These are phyloP conservation scores for Coelopa pilipes DNA, from an alignment of 2,888 invertebrate species.

Conservation along the genomic window DNA sequence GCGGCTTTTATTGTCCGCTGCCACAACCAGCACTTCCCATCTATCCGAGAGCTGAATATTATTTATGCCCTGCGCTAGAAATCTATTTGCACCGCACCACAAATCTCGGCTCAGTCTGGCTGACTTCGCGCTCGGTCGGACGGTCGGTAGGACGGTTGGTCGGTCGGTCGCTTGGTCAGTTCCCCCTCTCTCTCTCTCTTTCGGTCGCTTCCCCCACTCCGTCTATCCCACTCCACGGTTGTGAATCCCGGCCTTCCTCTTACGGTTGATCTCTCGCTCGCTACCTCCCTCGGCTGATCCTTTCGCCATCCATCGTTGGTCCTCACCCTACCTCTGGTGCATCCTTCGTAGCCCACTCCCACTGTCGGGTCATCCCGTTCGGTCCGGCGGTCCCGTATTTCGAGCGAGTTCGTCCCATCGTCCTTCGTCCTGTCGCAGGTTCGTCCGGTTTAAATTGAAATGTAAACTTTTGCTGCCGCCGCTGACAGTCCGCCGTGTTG, in stretches of 20 bases:
- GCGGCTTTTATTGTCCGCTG: slow-evolving; percentile 6
- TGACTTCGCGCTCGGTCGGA: slow-evolving; percentile 2
- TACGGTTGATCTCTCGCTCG: no score
- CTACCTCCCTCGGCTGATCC: not conserved
- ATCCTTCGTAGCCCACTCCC: no score
- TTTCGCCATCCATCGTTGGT: no score
- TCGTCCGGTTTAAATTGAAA: slow-evolving; percentile 63
- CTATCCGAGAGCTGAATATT: slow-evolving; percentile 50
- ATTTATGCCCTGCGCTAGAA: slow-evolving; percentile 63
- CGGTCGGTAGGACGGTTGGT: no score
- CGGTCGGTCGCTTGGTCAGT: no score
- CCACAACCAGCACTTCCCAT: slow-evolving; percentile 18
- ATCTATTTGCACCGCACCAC: slow-evolving; percentile 65
- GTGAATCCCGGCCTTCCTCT: no score
- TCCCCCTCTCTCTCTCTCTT: no score
- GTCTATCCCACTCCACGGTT: no score
- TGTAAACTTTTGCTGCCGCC: slow-evolving; percentile 45
- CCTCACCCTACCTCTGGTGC: no score
- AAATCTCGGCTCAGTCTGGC: slow-evolving; percentile 60
- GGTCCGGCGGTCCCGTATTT: slow-evolving; percentile 17
- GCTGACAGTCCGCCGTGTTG: slow-evolving; percentile 1
- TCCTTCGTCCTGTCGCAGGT: slow-evolving; percentile 44
- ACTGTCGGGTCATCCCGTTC: no score
- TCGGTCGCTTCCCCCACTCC: no score
- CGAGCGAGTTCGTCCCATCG: slow-evolving; percentile 4